Evolutionary conservation across 2,113 vertebrate genomes (phyloP).

Genomic region (rat (Rattus norvegicus)): DNA sequence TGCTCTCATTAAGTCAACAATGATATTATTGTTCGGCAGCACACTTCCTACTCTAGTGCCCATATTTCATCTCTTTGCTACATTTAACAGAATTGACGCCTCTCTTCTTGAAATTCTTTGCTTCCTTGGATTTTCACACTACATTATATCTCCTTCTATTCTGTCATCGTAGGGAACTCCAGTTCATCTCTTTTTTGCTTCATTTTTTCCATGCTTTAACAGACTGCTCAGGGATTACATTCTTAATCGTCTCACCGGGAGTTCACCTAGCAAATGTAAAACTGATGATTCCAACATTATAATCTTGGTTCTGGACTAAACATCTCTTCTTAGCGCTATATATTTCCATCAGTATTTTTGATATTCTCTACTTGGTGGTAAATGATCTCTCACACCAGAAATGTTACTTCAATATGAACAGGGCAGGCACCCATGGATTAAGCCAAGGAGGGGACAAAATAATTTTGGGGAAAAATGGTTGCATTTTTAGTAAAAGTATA

Average conservation of each 20-base stretch:
- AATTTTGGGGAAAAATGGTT: not conserved
- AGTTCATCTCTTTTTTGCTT: not conserved
- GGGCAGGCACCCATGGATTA: not conserved
- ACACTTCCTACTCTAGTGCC: not conserved
- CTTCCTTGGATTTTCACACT: not conserved
- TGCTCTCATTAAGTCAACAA: not conserved
- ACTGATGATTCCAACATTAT: not conserved
- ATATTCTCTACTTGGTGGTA: not conserved
- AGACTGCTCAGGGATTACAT: not conserved
- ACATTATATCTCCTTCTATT: not conserved
- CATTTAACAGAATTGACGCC: not conserved
- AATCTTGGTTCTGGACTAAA: not conserved
- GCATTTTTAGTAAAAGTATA: not conserved
- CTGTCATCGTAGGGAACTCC: not conserved
- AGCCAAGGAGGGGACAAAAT: accelerated
- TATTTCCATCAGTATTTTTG: slow-evolving; percentile 19
- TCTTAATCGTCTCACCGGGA: not conserved
- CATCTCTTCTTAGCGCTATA: not conserved
- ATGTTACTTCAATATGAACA: not conserved
- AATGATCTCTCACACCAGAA: not conserved
- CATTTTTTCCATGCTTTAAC: not conserved
- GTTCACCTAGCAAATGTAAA: not conserved
- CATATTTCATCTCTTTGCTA: slow-evolving; percentile 25
- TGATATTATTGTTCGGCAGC: not conserved
- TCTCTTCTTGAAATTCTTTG: not conserved